A percentile compares a stretch with the other conserved stretches of the same genome.
These are phyloP conservation scores for Eupelmus urozonus DNA, from an alignment of 2,888 invertebrate species.

Conservation along the genomic window DNA sequence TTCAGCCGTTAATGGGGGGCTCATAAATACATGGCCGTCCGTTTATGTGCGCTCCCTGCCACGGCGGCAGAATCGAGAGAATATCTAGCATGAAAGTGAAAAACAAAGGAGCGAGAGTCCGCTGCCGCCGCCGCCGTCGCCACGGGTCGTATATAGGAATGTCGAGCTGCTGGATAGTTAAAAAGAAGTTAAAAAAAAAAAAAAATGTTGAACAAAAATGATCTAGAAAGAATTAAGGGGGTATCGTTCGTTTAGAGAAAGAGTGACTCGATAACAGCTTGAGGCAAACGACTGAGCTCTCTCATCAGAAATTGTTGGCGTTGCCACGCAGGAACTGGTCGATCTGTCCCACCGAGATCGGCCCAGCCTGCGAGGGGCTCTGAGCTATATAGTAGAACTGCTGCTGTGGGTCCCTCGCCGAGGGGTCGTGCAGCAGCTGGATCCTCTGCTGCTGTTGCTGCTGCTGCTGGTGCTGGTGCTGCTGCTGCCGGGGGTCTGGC, in stretches of 20 bases:
- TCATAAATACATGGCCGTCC: constrained; percentile 39
- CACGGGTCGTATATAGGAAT: neutral
- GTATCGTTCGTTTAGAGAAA: neutral
- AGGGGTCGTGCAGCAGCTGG: constrained; percentile 70
- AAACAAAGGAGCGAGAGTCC: neutral
- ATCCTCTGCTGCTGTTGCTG: constrained; percentile 81
- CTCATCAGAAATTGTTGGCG: constrained; percentile 42
- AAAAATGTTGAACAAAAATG: too few species aligned
- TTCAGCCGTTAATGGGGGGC: constrained; percentile 27
- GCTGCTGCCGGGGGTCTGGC: constrained; percentile 79
- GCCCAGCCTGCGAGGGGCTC: constrained; percentile 77
- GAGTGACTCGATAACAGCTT: constrained; percentile 43
- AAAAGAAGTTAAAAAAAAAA: neutral
- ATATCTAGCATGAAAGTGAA: neutral
- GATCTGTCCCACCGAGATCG: constrained; percentile 85
- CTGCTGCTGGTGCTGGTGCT: constrained; percentile 81
- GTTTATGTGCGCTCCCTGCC: constrained; percentile 37
- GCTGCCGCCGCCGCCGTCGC: neutral
- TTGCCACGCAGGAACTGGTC: constrained; percentile 87
- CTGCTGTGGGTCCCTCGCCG: constrained; percentile 71
- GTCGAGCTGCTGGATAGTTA: neutral
- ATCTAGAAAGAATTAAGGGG: neutral
- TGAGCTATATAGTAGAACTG: constrained; percentile 76
- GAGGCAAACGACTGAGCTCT: neutral
- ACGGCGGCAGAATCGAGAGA: neutral